These are phyloP conservation scores for Aldabrachelys gigantea DNA, from an alignment of 2,113 vertebrate species.

Conservation along the genomic window DNA sequence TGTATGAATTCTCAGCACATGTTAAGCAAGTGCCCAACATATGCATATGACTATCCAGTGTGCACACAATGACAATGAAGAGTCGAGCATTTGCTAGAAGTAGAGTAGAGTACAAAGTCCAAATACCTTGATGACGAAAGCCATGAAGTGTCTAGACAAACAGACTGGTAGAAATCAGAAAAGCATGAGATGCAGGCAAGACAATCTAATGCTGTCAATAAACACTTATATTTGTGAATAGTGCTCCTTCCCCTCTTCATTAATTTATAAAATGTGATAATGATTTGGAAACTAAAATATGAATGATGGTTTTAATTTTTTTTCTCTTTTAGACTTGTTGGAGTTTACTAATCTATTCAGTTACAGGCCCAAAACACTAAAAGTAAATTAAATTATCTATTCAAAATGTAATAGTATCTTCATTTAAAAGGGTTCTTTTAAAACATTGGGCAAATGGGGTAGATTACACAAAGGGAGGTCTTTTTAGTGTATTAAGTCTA, in stretches of 20 bases:
- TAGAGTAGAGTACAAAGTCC: too few relatives aligned
- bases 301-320: background rate
- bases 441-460: conserved; percentile 7
- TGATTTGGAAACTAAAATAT: background rate
- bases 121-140: background rate
- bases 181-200: background rate
- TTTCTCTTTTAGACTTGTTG: background rate
- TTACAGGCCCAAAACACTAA: background rate
- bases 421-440: conserved; percentile 5
- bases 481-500: conserved; percentile 24
- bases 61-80: background rate
- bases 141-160: background rate
- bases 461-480: background rate
- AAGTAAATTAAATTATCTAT: conserved; percentile 3
- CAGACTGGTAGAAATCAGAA: background rate
- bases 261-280: background rate
- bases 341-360: background rate
- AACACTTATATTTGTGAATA: background rate
- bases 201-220: background rate
- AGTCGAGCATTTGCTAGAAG: background rate
- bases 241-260: background rate
- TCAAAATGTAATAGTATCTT: background rate
- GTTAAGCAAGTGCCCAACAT: background rate
- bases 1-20: background rate
- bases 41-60: background rate